phyloP scores from a whole-genome alignment of 2,113 vertebrate species.

The Seriola dumerili region DNA sequence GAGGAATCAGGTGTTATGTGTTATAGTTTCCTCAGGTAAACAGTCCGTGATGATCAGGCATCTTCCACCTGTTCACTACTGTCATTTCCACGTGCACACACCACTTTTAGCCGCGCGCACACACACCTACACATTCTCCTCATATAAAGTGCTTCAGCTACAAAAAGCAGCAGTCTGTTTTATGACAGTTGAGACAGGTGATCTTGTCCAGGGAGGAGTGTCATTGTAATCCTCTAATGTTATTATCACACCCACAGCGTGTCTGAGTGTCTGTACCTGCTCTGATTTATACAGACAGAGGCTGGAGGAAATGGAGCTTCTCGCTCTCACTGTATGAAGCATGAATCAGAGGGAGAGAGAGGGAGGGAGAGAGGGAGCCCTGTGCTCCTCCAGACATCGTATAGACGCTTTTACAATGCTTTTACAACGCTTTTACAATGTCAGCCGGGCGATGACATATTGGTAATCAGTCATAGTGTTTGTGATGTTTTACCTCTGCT shows the following conservation, averaged over 20 bases:
- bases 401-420: slow-evolving; percentile 81
- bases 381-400: slow-evolving; percentile 70
- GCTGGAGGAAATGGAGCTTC: slow-evolving; percentile 60
- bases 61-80: slow-evolving; percentile 6
- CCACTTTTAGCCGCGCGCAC: slow-evolving; percentile 5
- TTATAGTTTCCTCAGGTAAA: neutral
- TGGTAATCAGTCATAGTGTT: slow-evolving; percentile 76
- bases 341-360: slow-evolving; percentile 37
- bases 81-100: neutral
- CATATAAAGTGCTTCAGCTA: slow-evolving; percentile 55
- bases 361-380: slow-evolving; percentile 30
- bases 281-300: slow-evolving; percentile 75
- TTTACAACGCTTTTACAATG: slow-evolving; percentile 80
- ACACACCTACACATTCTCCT: slow-evolving; percentile 45
- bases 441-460: slow-evolving; percentile 74
- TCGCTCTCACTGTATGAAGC: slow-evolving; percentile 48
- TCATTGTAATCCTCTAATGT: slow-evolving; percentile 82
- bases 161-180: slow-evolving; percentile 70
- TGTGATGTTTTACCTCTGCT: slow-evolving; percentile 69
- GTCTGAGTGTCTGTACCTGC: slow-evolving; percentile 76
- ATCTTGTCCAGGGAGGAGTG: slow-evolving; percentile 78
- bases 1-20: slow-evolving; percentile 9
- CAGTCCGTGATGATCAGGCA: slow-evolving; percentile 6
- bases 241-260: slow-evolving; percentile 80
- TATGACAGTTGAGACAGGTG: slow-evolving; percentile 76